Base-by-base conservation (phyloP, 2,888 invertebrate genomes). In the Pardosa pseudoannulata region DNA sequence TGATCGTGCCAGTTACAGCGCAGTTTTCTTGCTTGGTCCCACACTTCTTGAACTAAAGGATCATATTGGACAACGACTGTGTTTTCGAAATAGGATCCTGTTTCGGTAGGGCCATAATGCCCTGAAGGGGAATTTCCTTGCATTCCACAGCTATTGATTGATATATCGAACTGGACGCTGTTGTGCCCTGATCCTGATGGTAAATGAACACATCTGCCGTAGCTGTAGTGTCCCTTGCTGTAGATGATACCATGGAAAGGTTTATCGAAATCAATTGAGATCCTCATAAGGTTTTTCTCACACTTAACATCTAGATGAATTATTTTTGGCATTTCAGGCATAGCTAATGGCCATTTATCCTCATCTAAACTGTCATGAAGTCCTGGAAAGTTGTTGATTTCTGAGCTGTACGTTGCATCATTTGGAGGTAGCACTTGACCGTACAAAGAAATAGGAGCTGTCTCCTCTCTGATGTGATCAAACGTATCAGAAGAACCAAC, bases 1-100 rank as follows among this genome's bases (percentile, higher is more conserved):
- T 97, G 95, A 91, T 97, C 97, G 91, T 97, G 97, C 97, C 97
- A 97, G 0, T 97, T 97, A 92, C 97, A 97, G 16, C 97, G 94
- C 29, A 97, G 91, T 91, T 97, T 97, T 75, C 97, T 93, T 0
- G 97, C 97, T 91, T 97, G 97, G 93, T 97, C 97, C 97, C 97
- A 97, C 1, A 97, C 96, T 92, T 97, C 97, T 92, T 97, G 97
- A 0, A 97, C 97, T 92, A 96, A 95, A 27, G 89, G 87, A 92
- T 97, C 97, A 90, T 97, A 97, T 91, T 97, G 97, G 83, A 97
- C 95, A 19, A 97, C 97, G 89, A 97, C 96, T 73, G 97, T 97
- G 90, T 97, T 97, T 92, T 97, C 97, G 90, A 97, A 97, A 91
- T 95, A 97, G 0, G 97, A 97, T 6, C 97, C 97, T 0, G 96